These are phyloP conservation scores for Pogonomyrmex californicus DNA, from an alignment of 1,140 invertebrate genomes.

Conservation along the genomic window DNA sequence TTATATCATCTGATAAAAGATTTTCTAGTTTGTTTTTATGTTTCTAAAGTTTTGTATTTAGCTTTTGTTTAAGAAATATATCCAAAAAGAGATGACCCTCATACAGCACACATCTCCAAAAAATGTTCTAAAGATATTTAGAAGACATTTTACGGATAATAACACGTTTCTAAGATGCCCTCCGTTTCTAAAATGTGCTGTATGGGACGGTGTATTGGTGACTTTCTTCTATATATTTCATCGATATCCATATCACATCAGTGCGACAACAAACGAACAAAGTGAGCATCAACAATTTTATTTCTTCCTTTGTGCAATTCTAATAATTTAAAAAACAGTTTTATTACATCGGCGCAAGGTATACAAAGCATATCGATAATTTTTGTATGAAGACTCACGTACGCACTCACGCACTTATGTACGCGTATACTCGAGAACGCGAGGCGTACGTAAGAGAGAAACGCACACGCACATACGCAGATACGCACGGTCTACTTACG, in stretches of 20 bases:
- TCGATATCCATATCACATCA: not conserved
- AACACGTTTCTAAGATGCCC: no score
- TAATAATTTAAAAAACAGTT: constrained; percentile 20
- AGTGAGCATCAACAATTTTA: not conserved
- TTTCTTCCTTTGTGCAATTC: not conserved
- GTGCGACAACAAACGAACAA: not conserved
- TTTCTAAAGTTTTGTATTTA: no score
- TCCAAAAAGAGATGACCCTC: no score
- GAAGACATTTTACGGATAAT: no score
- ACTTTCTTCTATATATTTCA: not conserved
- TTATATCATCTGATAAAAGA: no score
- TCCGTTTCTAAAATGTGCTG: no score
- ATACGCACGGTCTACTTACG: constrained; percentile 49
- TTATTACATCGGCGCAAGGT: not conserved
- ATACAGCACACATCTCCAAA: no score
- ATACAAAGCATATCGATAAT: constrained; percentile 41
- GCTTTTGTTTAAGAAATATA: no score
- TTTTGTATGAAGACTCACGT: constrained; percentile 38
- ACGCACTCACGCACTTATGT: constrained; percentile 17
- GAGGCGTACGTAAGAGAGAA: not conserved
- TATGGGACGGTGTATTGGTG: no score
- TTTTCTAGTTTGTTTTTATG: no score
- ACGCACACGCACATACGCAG: not conserved
- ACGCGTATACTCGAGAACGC: not conserved
- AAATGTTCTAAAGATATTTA: no score